phyloP scores from a whole-genome alignment of 2,113 vertebrate species.

The Arothron firmamentum region DNA sequence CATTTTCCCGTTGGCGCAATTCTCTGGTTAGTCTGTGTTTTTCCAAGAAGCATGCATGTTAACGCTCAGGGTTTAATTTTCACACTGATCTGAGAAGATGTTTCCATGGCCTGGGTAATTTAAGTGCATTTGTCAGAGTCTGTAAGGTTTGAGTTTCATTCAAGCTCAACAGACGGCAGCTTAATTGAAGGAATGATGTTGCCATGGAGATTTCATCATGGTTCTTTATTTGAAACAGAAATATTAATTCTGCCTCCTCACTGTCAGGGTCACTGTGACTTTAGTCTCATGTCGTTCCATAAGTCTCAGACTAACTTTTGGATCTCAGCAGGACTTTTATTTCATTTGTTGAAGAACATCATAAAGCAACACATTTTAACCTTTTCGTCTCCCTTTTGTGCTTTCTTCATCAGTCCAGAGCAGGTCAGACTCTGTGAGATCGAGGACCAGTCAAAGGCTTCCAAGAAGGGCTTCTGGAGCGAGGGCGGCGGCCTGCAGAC shows the following conservation, averaged over 20 bases:
- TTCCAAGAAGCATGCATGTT: no score
- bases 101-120: no score
- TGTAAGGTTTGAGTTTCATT: no score
- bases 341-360: background rate
- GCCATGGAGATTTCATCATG: background rate
- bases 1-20: background rate
- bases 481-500: slow-evolving; percentile 87
- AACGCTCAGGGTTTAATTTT: no score
- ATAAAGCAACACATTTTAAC: background rate
- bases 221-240: background rate
- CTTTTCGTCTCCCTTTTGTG: background rate
- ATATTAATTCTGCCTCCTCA: background rate
- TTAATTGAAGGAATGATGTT: background rate
- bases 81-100: no score
- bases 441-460: slow-evolving; percentile 86
- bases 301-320: background rate
- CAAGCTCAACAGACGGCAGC: no score
- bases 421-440: slow-evolving; percentile 88
- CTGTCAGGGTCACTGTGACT: background rate
- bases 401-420: slow-evolving; percentile 78
- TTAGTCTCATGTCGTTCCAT: background rate
- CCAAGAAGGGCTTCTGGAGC: slow-evolving; percentile 91
- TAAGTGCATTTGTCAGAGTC: no score
- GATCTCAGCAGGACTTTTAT: background rate
- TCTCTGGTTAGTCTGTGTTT: background rate